A percentile compares a stretch with the other conserved stretches of the same genome.
Evolutionary conservation across 2,888 invertebrate genomes (phyloP).

Genomic region (Dione vanillae): DNA sequence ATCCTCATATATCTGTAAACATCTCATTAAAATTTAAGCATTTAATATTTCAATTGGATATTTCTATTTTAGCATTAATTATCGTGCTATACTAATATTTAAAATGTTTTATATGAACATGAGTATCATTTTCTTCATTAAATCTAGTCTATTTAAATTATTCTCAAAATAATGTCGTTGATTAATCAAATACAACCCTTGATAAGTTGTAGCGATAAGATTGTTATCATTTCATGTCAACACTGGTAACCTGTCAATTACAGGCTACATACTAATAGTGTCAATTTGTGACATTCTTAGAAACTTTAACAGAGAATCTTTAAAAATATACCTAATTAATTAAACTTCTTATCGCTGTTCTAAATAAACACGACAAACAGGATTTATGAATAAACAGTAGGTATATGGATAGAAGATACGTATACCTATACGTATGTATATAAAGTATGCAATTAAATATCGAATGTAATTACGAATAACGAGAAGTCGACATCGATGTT

Average conservation of each 20-base stretch:
- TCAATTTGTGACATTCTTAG: slow-evolving; percentile 26
- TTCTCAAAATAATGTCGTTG: slow-evolving; percentile 10
- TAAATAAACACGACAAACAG: neutral
- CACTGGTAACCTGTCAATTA: slow-evolving; percentile 38
- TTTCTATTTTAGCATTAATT: neutral
- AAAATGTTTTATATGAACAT: neutral
- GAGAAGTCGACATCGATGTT: slow-evolving; percentile 39
- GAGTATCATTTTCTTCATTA: neutral
- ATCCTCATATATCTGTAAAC: slow-evolving; percentile 16
- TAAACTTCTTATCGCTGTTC: slow-evolving; percentile 12
- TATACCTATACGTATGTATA: slow-evolving; percentile 1
- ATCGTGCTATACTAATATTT: no score
- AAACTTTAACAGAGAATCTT: slow-evolving; percentile 22
- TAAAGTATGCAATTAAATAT: slow-evolving; percentile 39
- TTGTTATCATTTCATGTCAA: slow-evolving; percentile 33
- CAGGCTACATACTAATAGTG: slow-evolving; percentile 24
- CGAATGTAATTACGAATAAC: slow-evolving; percentile 39
- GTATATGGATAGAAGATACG: neutral
- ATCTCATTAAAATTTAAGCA: slow-evolving; percentile 2
- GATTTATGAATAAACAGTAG: slow-evolving; percentile 9
- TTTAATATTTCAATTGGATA: neutral
- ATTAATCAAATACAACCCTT: slow-evolving; percentile 27
- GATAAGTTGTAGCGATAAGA: slow-evolving; percentile 25
- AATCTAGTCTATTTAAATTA: slow-evolving; percentile 14
- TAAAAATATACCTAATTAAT: slow-evolving; percentile 27